A percentile compares a stretch with the other conserved stretches of the same genome.
phyloP scores from a whole-genome alignment of 2,888 invertebrate genomes.

The Campoletis raptor region DNA sequence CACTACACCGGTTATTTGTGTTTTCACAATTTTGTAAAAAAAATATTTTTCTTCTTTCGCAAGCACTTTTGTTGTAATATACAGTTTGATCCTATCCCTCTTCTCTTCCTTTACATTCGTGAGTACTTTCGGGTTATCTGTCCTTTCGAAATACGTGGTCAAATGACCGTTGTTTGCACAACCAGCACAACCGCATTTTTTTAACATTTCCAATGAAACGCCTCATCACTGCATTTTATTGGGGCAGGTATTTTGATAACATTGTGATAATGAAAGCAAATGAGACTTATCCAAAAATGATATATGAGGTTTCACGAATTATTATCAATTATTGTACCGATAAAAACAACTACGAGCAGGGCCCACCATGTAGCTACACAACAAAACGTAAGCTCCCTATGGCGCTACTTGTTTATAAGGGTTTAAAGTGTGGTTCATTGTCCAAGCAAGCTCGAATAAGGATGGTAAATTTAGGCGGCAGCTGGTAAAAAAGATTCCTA shows the following conservation, averaged over 20 bases:
- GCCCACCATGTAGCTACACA: neutral
- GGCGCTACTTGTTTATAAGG: neutral
- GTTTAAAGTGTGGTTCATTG: no score
- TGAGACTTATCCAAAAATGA: neutral
- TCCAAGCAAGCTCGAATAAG: neutral
- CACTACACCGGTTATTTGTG: constrained; percentile 16
- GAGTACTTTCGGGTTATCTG: neutral
- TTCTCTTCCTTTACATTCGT: neutral
- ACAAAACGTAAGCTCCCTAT: neutral
- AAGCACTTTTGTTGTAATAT: constrained; percentile 5
- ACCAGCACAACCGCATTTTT: neutral
- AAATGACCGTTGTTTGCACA: neutral
- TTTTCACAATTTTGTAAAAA: constrained; percentile 7
- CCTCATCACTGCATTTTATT: neutral
- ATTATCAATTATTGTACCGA: neutral
- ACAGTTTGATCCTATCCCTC: neutral
- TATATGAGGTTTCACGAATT: neutral
- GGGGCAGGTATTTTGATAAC: neutral
- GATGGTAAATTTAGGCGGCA: neutral
- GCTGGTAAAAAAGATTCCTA: neutral
- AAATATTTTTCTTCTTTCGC: constrained; percentile 6
- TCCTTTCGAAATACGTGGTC: neutral
- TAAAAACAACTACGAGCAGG: neutral
- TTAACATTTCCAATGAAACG: neutral
- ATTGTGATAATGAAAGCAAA: neutral